These are phyloP conservation scores for Muscicapa striata DNA, from an alignment of 2,797 vertebrate species.

Conservation along the genomic window DNA sequence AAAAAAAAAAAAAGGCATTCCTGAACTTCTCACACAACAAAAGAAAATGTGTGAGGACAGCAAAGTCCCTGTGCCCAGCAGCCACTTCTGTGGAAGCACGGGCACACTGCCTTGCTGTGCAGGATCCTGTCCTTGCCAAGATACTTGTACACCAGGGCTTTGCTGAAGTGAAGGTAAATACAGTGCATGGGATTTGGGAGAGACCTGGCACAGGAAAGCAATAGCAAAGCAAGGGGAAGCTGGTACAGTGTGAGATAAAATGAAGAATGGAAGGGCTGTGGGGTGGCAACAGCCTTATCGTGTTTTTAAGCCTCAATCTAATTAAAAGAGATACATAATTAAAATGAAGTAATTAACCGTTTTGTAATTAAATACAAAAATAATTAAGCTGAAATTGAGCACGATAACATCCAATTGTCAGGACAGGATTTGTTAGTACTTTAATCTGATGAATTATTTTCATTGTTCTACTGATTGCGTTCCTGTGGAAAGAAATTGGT, in stretches of 20 bases:
- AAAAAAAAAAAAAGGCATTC: background rate
- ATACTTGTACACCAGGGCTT: background rate
- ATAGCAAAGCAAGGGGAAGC: background rate
- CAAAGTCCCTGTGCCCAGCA: background rate
- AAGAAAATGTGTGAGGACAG: background rate
- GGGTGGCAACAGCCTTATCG: constrained; percentile 24
- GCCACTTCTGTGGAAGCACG: background rate
- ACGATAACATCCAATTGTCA: constrained; percentile 70
- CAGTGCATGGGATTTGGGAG: background rate
- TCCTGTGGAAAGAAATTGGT: background rate
- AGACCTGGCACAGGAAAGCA: background rate
- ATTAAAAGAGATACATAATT: constrained; percentile 73
- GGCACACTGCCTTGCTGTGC: fast-evolving
- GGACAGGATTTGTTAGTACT: constrained; percentile 71
- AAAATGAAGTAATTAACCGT: constrained; percentile 72
- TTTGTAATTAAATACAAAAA: constrained; percentile 80
- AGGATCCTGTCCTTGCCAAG: background rate
- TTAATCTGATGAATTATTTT: constrained; percentile 73
- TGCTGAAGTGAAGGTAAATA: background rate
- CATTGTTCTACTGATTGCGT: constrained; percentile 54
- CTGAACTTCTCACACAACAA: fast-evolving
- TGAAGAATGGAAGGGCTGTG: constrained; percentile 1
- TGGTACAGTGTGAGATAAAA: background rate
- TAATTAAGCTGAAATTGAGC: constrained; percentile 78
- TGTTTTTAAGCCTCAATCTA: constrained; percentile 44